A percentile compares a stretch with the other conserved stretches of the same genome.
phyloP scores from a whole-genome alignment of 2,113 vertebrate genomes.

The Diphyllodes magnificus region DNA sequence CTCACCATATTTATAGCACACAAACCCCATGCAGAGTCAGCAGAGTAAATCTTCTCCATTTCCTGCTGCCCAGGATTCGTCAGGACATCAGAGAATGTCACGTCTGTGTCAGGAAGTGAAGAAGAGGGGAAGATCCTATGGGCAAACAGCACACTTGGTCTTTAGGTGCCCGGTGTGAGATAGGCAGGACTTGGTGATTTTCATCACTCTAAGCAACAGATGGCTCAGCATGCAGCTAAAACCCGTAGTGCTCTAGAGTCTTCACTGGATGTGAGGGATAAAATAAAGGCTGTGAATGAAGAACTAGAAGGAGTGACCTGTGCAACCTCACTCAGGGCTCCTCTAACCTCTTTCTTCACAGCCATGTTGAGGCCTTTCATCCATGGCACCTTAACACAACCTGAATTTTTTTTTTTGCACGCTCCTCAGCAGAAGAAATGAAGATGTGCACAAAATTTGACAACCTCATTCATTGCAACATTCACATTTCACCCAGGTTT shows the following conservation, averaged over 20 bases:
- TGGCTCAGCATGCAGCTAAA: background rate
- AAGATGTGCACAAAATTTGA: background rate
- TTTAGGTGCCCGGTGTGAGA: background rate
- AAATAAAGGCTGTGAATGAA: background rate
- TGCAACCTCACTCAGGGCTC: background rate
- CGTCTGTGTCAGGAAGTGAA: fast-evolving
- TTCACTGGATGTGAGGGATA: background rate
- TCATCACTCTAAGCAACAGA: background rate
- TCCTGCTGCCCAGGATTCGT: background rate
- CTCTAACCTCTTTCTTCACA: background rate
- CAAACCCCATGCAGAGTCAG: background rate
- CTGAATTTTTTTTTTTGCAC: background rate
- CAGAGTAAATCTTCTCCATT: background rate
- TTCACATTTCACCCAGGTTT: background rate
- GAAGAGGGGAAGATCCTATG: fast-evolving
- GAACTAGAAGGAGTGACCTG: background rate
- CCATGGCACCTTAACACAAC: fast-evolving
- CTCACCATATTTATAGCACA: background rate
- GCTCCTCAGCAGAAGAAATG: fast-evolving
- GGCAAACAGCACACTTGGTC: background rate
- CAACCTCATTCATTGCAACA: background rate
- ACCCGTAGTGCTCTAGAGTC: background rate
- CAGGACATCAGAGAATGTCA: background rate
- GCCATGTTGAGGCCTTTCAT: background rate
- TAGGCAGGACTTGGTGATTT: background rate